A percentile compares a stretch with the other conserved stretches of the same genome.
Evolutionary conservation across 2,113 vertebrate genomes (phyloP).

Genomic region (Pseudois nayaur): DNA sequence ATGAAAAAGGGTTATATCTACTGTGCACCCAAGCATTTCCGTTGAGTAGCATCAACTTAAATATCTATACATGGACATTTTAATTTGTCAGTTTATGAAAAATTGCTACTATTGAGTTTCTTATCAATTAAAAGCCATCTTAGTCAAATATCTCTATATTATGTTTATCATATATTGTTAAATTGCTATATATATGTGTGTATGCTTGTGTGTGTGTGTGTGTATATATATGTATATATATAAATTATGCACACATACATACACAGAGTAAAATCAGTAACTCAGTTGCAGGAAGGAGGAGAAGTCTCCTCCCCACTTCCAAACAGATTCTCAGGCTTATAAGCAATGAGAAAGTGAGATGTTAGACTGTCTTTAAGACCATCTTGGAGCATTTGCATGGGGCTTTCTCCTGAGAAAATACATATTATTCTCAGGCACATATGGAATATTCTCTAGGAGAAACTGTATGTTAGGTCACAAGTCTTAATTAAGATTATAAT

Average conservation of each 20-base stretch:
- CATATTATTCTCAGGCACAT: not conserved
- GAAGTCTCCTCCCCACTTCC: not conserved
- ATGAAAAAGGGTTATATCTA: slow-evolving; percentile 53
- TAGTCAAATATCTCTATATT: not conserved
- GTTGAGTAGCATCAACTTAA: slow-evolving; percentile 41
- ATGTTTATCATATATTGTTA: not conserved
- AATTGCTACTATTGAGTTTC: not conserved
- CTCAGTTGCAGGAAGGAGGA: not conserved
- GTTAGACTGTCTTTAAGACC: not conserved
- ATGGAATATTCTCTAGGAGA: not conserved
- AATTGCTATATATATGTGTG: not conserved
- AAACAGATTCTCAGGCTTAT: not conserved
- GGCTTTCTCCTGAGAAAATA: not conserved
- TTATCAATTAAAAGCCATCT: not conserved
- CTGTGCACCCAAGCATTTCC: slow-evolving; percentile 46
- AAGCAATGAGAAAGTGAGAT: not conserved
- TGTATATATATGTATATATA: not conserved
- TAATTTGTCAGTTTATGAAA: slow-evolving; percentile 9
- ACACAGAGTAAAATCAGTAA: not conserved
- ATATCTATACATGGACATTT: not conserved
- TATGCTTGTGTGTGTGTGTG: too few relatives aligned
- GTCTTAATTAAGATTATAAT: not conserved
- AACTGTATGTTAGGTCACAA: not conserved
- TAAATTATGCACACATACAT: not conserved
- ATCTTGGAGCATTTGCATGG: not conserved